A percentile compares a stretch with the other conserved stretches of the same genome.
These are phyloP conservation scores for Podarcis raffonei DNA, from an alignment of 2,113 vertebrate species.

Conservation along the genomic window DNA sequence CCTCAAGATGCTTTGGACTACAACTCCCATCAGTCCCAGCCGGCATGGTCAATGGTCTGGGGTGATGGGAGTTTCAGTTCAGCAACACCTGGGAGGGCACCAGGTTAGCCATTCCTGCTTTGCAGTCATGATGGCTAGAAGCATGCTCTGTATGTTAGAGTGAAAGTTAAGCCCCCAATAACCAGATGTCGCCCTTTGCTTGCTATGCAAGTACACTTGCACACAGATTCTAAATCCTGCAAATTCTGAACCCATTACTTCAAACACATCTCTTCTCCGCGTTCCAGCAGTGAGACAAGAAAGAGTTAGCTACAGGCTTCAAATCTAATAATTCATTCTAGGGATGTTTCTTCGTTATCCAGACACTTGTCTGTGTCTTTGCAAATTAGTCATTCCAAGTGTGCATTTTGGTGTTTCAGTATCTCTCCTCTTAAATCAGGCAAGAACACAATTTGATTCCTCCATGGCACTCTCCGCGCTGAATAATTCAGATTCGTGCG, in stretches of 20 bases:
- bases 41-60: too few relatives aligned
- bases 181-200: too few relatives aligned
- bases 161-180: background rate
- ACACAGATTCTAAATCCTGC: background rate
- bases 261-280: background rate
- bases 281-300: background rate
- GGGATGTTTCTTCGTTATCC: background rate
- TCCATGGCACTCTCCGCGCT: background rate
- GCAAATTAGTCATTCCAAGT: background rate
- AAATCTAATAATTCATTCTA: background rate
- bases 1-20: background rate
- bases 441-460: background rate
- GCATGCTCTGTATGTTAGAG: background rate
- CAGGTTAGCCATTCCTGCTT: too few relatives aligned
- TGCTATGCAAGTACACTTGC: too few relatives aligned
- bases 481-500: slow-evolving; percentile 11
- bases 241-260: background rate
- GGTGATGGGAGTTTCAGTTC: too few relatives aligned
- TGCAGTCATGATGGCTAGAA: background rate
- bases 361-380: background rate
- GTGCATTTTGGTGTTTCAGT: background rate
- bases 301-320: fast-evolving
- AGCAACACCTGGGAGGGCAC: too few relatives aligned
- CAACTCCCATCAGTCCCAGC: too few relatives aligned
- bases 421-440: slow-evolving; percentile 10